Evolutionary conservation across 2,113 vertebrate genomes (phyloP).

Genomic region (Genyomyrus donnyi): DNA sequence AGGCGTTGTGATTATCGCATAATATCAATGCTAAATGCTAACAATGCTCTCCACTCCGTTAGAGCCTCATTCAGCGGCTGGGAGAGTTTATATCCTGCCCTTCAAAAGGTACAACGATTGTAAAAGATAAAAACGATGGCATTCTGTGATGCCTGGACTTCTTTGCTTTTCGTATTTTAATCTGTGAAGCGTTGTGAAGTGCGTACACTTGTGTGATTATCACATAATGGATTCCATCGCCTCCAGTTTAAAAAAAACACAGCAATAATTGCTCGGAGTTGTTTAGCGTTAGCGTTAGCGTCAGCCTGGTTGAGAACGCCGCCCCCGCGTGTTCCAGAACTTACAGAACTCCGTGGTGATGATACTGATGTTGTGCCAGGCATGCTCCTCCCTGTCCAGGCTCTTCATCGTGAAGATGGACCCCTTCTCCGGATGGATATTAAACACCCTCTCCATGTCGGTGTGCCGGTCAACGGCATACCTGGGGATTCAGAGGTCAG

Average conservation of each 20-base stretch:
- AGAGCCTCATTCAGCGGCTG: background rate
- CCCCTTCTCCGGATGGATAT: constrained; percentile 84
- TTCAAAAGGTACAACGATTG: background rate
- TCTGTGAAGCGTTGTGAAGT: background rate
- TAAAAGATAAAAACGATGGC: background rate
- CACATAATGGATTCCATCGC: background rate
- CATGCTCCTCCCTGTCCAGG: constrained; percentile 80
- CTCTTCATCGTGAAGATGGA: constrained; percentile 82
- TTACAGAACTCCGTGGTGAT: constrained; percentile 89
- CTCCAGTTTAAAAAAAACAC: background rate
- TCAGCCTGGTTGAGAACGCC: background rate
- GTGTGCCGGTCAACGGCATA: constrained; percentile 91
- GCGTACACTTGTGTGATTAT: background rate
- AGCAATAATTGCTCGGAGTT: background rate
- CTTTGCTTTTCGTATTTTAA: background rate
- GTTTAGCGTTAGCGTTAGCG: background rate
- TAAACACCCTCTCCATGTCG: constrained; percentile 93
- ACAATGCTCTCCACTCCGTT: background rate
- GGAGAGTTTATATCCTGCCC: background rate
- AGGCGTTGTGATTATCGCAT: background rate
- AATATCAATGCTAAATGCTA: background rate
- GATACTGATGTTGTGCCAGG: constrained; percentile 93
- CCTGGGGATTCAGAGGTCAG: constrained; percentile 53
- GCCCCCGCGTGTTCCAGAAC: constrained; percentile 36
- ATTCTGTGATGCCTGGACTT: background rate